These are phyloP conservation scores for Drosophila formosana DNA, from an alignment of 2,888 invertebrate species.

Conservation along the genomic window DNA sequence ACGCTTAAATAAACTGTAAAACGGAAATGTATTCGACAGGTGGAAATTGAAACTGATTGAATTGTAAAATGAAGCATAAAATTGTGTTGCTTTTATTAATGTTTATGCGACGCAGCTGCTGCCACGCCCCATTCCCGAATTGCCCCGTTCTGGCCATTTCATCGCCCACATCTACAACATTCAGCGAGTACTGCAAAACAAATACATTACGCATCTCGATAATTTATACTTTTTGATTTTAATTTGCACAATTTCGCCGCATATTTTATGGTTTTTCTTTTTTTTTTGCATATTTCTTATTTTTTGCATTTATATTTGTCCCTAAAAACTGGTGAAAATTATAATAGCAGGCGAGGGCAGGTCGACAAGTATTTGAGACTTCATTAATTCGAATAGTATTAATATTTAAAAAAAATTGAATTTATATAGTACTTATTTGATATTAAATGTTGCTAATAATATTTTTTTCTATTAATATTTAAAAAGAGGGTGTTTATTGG, in stretches of 20 bases:
- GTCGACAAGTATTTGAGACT: neutral
- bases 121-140: slow-evolving; percentile 17
- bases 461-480: too few species aligned
- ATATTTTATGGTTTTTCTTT: slow-evolving; percentile 54
- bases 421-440: too few species aligned
- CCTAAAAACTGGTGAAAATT: slow-evolving; percentile 30
- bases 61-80: slow-evolving; percentile 76
- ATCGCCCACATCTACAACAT: neutral
- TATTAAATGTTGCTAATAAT: too few species aligned
- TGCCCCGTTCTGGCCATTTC: neutral
- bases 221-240: slow-evolving; percentile 75
- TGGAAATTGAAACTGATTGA: slow-evolving; percentile 80
- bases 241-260: slow-evolving; percentile 64
- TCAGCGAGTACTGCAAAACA: slow-evolving; percentile 12
- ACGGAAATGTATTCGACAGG: slow-evolving; percentile 79
- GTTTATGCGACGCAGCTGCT: slow-evolving; percentile 56
- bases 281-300: slow-evolving; percentile 59
- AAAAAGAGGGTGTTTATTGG: too few species aligned
- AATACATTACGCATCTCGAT: slow-evolving; percentile 37
- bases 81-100: slow-evolving; percentile 55
- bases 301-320: slow-evolving; percentile 38
- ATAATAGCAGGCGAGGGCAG: slow-evolving; percentile 27
- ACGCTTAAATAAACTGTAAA: slow-evolving; percentile 68
- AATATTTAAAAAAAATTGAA: too few species aligned
- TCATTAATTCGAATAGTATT: too few species aligned